phyloP scores from a whole-genome alignment of 2,797 vertebrate genomes.

The Hydrophis major region DNA sequence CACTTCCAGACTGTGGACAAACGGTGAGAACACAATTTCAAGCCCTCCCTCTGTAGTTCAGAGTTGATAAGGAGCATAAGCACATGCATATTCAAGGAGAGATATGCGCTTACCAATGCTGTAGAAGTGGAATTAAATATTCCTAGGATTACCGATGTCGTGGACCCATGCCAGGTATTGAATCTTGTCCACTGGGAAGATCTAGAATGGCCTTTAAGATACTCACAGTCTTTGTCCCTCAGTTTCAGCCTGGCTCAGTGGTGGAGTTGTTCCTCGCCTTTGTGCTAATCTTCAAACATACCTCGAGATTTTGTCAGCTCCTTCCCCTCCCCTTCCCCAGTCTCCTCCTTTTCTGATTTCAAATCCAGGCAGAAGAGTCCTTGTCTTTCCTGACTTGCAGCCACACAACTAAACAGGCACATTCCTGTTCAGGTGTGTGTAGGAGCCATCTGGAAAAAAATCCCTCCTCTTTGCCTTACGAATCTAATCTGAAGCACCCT shows the following conservation, averaged over 20 bases:
- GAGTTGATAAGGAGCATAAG: neutral
- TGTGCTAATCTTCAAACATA: neutral
- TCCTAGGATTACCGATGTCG: neutral
- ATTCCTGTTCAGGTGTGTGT: neutral
- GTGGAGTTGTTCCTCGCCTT: neutral
- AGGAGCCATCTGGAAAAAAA: neutral
- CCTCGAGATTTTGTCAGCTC: neutral
- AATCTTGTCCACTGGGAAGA: neutral
- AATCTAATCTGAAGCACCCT: neutral
- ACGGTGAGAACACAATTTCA: neutral
- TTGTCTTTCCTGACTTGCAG: neutral
- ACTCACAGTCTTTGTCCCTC: neutral
- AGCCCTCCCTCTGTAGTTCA: neutral
- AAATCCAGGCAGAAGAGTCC: neutral
- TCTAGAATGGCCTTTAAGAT: neutral
- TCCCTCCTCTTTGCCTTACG: neutral
- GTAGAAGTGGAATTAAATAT: neutral
- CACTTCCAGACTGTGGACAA: neutral
- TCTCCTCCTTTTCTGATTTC: neutral
- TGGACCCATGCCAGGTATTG: neutral
- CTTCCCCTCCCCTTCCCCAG: neutral
- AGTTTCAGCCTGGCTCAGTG: neutral
- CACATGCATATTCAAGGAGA: neutral
- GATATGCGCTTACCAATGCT: neutral
- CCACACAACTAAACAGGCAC: neutral